These are phyloP conservation scores for Sylvia borin DNA, from an alignment of 2,797 vertebrate species.

Conservation along the genomic window DNA sequence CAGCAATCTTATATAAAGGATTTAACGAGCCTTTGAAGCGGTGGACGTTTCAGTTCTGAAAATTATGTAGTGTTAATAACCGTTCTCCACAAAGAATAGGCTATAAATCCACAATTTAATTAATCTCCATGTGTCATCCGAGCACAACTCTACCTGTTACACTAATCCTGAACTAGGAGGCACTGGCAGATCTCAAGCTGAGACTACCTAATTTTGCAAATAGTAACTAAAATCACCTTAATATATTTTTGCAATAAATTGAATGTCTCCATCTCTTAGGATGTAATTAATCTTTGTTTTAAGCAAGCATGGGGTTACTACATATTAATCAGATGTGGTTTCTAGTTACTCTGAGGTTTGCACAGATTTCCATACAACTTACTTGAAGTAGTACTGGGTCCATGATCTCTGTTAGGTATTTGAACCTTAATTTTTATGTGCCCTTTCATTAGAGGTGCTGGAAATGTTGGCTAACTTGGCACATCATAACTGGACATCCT, in stretches of 20 bases:
- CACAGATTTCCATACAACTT: not conserved
- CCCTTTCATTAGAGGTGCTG: not conserved
- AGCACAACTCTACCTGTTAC: not conserved
- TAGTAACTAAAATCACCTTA: not conserved
- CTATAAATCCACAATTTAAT: not conserved
- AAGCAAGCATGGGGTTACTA: not conserved
- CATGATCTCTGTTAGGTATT: not conserved
- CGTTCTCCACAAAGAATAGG: not conserved
- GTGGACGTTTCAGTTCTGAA: not conserved
- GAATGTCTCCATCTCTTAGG: not conserved
- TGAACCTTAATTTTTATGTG: not conserved
- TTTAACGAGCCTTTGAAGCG: not conserved
- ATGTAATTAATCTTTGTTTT: not conserved
- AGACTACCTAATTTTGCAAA: not conserved
- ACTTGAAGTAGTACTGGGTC: not conserved
- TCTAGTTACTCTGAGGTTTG: not conserved
- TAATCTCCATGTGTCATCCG: not conserved
- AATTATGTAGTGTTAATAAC: not conserved
- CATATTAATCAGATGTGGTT: not conserved
- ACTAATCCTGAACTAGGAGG: not conserved
- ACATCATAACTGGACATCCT: not conserved
- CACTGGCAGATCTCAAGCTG: not conserved
- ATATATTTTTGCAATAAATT: not conserved
- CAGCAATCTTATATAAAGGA: not conserved
- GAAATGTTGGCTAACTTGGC: not conserved